phyloP scores from a whole-genome alignment of 2,888 invertebrate species.

The Macroteleia sp. region DNA sequence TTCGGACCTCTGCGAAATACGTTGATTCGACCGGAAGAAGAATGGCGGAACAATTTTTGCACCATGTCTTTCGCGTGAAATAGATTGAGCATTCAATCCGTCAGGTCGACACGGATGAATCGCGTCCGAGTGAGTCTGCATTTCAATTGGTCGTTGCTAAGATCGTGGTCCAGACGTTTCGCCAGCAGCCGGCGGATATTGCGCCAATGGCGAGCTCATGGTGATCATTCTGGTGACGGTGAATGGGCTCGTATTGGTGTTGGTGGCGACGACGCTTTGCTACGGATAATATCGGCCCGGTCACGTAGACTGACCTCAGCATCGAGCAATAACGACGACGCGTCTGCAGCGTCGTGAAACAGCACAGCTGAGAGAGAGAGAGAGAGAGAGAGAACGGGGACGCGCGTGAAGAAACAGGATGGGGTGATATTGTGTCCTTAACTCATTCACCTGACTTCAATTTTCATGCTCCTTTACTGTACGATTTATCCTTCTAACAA shows the following conservation, averaged over 20 bases:
- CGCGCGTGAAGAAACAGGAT: not conserved
- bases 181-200: conserved; percentile 74
- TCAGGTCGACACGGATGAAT: conserved; percentile 36
- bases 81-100: conserved; percentile 43
- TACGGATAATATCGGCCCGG: conserved; percentile 80
- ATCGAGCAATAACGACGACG: conserved; percentile 80
- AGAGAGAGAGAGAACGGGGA: too few species aligned
- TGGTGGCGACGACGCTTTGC: conserved; percentile 71
- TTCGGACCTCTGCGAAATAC: not conserved
- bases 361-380: not conserved
- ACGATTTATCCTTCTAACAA: conserved; percentile 22
- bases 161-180: conserved; percentile 51
- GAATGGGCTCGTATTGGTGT: conserved; percentile 70
- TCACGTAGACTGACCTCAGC: conserved; percentile 84
- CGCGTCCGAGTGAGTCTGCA: conserved; percentile 55
- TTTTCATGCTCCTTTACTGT: conserved; percentile 19
- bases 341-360: conserved; percentile 39
- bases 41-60: conserved; percentile 28
- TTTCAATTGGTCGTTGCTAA: conserved; percentile 49
- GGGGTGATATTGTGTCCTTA: conserved; percentile 13
- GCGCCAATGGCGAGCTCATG: conserved; percentile 76
- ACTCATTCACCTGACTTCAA: conserved; percentile 13
- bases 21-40: conserved; percentile 25
- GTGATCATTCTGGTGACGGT: conserved; percentile 68
- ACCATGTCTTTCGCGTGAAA: conserved; percentile 8